phyloP scores from a whole-genome alignment of 2,113 vertebrate genomes.

The Oreochromis tanganicae region DNA sequence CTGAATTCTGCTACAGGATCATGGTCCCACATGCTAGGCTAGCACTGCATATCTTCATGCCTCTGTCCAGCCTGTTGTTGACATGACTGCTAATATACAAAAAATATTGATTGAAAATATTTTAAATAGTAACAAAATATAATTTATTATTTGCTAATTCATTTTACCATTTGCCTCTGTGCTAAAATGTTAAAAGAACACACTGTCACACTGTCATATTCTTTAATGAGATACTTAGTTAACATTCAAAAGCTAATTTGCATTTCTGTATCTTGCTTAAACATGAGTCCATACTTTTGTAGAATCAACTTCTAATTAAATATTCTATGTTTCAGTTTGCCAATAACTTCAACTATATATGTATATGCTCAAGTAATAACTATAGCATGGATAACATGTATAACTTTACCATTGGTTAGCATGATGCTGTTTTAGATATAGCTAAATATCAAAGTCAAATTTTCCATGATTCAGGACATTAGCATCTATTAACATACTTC shows the following conservation, averaged over 20 bases:
- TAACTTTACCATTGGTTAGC: background rate
- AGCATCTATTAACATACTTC: background rate
- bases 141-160: background rate
- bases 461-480: background rate
- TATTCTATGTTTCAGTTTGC: background rate
- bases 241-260: background rate
- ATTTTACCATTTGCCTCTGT: background rate
- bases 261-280: background rate
- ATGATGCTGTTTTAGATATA: background rate
- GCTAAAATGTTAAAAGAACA: background rate
- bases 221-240: background rate
- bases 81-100: background rate
- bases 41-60: background rate
- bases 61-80: background rate
- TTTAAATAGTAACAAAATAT: background rate
- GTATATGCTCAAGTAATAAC: background rate
- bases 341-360: background rate
- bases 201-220: background rate
- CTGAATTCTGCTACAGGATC: background rate
- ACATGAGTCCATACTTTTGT: background rate
- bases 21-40: background rate
- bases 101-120: background rate
- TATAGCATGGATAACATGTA: background rate
- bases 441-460: background rate
- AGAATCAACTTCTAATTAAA: background rate